phyloP scores from a whole-genome alignment of 2,113 vertebrate genomes.

The Gallinago media region DNA sequence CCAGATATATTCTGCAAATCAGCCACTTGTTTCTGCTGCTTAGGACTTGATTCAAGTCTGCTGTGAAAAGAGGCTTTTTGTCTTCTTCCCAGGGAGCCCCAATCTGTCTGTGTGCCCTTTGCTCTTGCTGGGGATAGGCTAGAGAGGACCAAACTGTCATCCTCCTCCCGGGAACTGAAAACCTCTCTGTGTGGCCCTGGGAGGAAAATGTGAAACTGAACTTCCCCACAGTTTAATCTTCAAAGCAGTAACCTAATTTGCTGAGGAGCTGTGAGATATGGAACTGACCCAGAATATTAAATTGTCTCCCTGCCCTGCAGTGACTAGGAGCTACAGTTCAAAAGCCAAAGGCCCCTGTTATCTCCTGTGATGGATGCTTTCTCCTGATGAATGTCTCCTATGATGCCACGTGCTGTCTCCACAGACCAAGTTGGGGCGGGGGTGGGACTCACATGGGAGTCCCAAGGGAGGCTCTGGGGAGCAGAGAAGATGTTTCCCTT shows the following conservation, averaged over 20 bases:
- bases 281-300: neutral
- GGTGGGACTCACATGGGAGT: neutral
- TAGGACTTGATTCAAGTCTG: neutral
- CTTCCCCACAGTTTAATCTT: neutral
- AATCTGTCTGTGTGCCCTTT: too few species aligned
- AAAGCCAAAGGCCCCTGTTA: neutral
- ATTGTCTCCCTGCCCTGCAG: neutral
- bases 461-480: neutral
- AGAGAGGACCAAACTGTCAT: neutral
- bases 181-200: neutral
- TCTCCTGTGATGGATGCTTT: neutral
- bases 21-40: neutral
- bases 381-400: neutral
- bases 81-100: rapidly evolving
- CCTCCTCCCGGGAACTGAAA: neutral
- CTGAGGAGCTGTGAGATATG: neutral
- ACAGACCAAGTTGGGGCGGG: neutral
- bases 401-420: neutral
- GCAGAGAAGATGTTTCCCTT: neutral
- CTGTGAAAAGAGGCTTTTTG: neutral
- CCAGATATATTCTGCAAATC: neutral
- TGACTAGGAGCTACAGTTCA: neutral
- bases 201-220: neutral
- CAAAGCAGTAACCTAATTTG: neutral
- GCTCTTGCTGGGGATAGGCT: neutral